Evolutionary conservation across 2,888 invertebrate species (phyloP).

Genomic region (Cataglyphis livida): DNA sequence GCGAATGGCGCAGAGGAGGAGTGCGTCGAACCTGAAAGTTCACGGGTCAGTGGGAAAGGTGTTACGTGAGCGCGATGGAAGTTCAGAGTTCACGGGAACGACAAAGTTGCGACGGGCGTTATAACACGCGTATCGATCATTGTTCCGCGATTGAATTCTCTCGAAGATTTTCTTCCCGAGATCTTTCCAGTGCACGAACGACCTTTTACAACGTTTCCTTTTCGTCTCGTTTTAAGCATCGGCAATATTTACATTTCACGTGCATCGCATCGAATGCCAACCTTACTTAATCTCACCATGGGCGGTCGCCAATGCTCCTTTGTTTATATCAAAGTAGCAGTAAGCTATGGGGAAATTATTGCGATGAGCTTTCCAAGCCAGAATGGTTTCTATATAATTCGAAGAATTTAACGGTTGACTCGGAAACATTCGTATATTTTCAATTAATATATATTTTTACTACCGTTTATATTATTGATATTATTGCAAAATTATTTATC

Average conservation of each 20-base stretch:
- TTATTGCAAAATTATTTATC: not conserved
- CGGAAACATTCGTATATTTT: conserved; percentile 64
- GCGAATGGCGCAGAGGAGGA: conserved; percentile 61
- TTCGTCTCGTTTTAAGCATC: conserved; percentile 7
- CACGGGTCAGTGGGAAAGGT: conserved; percentile 74
- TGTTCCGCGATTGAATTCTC: conserved; percentile 20
- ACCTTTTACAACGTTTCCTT: not conserved
- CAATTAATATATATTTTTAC: not conserved
- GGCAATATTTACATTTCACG: conserved; percentile 57
- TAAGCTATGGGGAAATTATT: conserved; percentile 79
- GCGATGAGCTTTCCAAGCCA: conserved; percentile 77
- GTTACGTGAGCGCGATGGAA: conserved; percentile 69
- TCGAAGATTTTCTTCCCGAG: conserved; percentile 8
- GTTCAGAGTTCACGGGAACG: conserved; percentile 76
- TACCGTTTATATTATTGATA: not conserved
- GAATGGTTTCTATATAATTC: conserved; percentile 75
- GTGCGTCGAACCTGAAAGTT: conserved; percentile 72
- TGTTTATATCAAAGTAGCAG: conserved; percentile 76
- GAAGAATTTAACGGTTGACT: conserved; percentile 66
- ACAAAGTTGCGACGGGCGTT: conserved; percentile 53
- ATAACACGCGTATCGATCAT: conserved; percentile 33
- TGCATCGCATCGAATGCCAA: conserved; percentile 59
- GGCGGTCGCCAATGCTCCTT: conserved; percentile 63
- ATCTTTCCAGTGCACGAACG: not conserved
- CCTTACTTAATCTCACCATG: conserved; percentile 71